Base-by-base conservation (phyloP, 2,797 vertebrate genomes). In the Gymnothorax javanicus region DNA sequence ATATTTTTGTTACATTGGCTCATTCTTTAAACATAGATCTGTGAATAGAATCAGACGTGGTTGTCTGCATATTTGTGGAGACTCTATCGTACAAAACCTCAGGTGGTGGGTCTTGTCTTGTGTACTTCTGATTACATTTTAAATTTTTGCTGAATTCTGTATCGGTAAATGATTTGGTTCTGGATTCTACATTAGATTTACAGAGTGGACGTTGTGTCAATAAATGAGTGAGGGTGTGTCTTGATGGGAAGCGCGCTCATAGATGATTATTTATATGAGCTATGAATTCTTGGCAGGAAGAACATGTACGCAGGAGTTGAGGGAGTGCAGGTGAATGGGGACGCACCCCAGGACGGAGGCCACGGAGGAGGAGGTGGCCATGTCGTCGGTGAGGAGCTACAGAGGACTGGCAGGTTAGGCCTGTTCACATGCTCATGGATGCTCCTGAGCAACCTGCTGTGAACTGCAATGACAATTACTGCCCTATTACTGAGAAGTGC, bases 241-340 rank as follows among this genome's bases (percentile, higher is more conserved):
- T 67, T 25, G 8, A n/a, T n/a, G 23, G 23, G 23, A 73, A 43
- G 15, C 13, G 9, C 43, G 1, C 27, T 73, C 27, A 33, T 43
- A 33, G 69, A 73, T 73, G 33, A 73, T 73, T 6, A 33, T 17
- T 73, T 0, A 71, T 71, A 13, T 71, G 27, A 71, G 7, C 25
- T 71, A 33, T 11, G 33, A 15, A 9, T 12, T 57, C 75, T 83
- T 64, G 56, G 3, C 89, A 99, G 98, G 93, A 99, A 99, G 90
- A 98, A 99, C 94, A 95, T 97, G 96, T 98, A 99, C 60, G 93
- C 97, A 0, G 98, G 97, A 52, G 93, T 94, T 64, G 99, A 99
- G 25, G 94, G 96, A 0, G 87, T 97, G 2, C 97, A 98, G 93
- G 97, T 99, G 98, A 99, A 99, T 0, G 99, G 99, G 0, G 97